A percentile compares a stretch with the other conserved stretches of the same genome.
Conservation (phyloP, 2,888 invertebrate species). For the Colletes collaris region DNA sequence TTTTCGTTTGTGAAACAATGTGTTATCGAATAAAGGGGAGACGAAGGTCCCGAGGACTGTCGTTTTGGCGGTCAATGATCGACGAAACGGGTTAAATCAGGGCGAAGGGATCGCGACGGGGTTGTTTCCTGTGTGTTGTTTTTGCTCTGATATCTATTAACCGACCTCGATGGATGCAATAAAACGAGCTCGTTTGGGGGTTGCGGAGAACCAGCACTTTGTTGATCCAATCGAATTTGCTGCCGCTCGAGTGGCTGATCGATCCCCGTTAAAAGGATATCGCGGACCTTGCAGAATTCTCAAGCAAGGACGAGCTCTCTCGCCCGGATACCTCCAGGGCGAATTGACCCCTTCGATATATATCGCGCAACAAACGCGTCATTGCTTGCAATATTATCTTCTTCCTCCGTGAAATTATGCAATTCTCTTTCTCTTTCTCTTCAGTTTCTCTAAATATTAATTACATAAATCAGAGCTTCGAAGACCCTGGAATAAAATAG, state of each 20-base stretch:
- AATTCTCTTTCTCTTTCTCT: not conserved
- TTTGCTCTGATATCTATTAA: constrained; percentile 34
- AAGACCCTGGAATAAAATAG: no score
- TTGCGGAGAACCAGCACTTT: constrained; percentile 30
- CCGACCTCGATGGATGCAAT: not conserved
- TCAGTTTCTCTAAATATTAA: no score
- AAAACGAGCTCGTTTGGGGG: constrained; percentile 32
- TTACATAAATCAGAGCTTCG: no score
- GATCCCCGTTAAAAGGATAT: constrained; percentile 48
- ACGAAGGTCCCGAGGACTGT: no score
- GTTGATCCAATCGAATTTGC: constrained; percentile 54
- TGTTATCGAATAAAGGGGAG: no score
- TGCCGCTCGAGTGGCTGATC: constrained; percentile 49
- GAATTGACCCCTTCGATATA: not conserved
- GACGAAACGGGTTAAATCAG: no score
- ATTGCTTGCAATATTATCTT: not conserved
- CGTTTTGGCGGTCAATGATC: no score
- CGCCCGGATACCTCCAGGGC: not conserved
- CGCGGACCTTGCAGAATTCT: constrained; percentile 53
- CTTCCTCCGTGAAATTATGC: not conserved
- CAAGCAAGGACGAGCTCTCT: constrained; percentile 35
- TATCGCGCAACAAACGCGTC: not conserved
- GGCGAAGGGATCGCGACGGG: not conserved
- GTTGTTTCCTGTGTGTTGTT: not conserved
- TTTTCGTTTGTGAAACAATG: no score